Percentiles rank a stretch among this genome's conserved stretches.
Conservation (phyloP, 2,888 invertebrate genomes). For the Morinoia aosen region DNA sequence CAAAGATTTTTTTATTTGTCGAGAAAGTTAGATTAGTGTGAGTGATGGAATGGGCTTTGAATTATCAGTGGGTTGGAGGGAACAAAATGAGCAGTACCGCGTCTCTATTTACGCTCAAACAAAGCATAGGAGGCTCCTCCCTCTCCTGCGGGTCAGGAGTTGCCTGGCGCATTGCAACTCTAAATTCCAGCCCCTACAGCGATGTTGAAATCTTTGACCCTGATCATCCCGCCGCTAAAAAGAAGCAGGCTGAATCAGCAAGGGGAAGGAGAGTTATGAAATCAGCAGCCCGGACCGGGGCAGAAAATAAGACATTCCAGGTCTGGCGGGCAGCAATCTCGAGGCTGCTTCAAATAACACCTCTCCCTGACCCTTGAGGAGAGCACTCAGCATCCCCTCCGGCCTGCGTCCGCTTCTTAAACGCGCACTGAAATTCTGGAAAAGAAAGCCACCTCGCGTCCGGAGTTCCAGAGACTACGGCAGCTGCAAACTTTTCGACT, state of each 20-base stretch:
- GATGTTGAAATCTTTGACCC: not conserved
- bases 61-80: not conserved
- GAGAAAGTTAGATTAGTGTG: not conserved
- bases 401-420: not conserved
- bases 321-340: not conserved
- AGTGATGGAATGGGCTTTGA: not conserved
- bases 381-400: not conserved
- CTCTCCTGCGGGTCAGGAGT: not conserved
- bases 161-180: not conserved
- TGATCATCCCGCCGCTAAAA: not conserved
- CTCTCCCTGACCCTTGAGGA: not conserved
- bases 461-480: not conserved
- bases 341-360: constrained; percentile 7
- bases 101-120: not conserved
- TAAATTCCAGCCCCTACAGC: not conserved
- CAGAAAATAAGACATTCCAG: not conserved
- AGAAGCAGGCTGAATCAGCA: constrained; percentile 18
- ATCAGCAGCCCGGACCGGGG: not conserved
- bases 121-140: not conserved
- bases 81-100: not conserved
- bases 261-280: constrained; percentile 12
- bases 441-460: not conserved
- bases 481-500: constrained; percentile 9
- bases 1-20: not conserved
- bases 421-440: not conserved